Base-by-base conservation (phyloP, 2,888 invertebrate species). In the Chloroclystis v-ata region DNA sequence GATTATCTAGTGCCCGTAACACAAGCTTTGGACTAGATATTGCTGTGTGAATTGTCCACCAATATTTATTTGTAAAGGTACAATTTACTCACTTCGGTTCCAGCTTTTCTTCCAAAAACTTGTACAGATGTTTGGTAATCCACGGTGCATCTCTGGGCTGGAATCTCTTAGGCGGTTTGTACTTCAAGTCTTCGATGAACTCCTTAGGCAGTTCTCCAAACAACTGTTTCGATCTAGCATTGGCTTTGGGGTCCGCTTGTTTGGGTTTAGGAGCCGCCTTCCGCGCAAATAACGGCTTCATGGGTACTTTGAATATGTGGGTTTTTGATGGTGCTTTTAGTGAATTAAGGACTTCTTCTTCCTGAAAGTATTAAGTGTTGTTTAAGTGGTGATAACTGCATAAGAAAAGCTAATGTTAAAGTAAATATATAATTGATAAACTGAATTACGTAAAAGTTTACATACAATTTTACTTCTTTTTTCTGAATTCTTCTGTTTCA, bases 111-210 rank as follows among this genome's bases (percentile, higher is more conserved):
- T 87, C 84, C 47, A 88, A 63, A 54, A 60, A 82, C 26, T 76
- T 78, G 52, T 88, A 86, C 39, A 88, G 54, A 32, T 78, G 59
- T 35, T 81, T 80, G 0, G 85, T 87, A 12, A 75, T 73, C 88
- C 88, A 88, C 0, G 82, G 63, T 0, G 83, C 85, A 25, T 78
- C 79, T 1, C 61, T 59, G 0, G 85, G 82, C 33, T 65, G 65
- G 51, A 75, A 88, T 24, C 81, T 64, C 48, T 79, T 85, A 0
- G 84, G 86, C 0, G 87, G 85, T 25, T 82, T 85, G 32, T 84
- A 85, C 28, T 75, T 79, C 66, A 84, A 56, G 28, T 84, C 86
- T 20, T 76, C 68, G 3, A 75, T 46, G 0, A 86, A 16, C 29
- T 82, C 78, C 0, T 59, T 32, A 0, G 86, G 83, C 16, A 83